phyloP scores from a whole-genome alignment of 2,888 invertebrate genomes.

The Bellardia bayeri region DNA sequence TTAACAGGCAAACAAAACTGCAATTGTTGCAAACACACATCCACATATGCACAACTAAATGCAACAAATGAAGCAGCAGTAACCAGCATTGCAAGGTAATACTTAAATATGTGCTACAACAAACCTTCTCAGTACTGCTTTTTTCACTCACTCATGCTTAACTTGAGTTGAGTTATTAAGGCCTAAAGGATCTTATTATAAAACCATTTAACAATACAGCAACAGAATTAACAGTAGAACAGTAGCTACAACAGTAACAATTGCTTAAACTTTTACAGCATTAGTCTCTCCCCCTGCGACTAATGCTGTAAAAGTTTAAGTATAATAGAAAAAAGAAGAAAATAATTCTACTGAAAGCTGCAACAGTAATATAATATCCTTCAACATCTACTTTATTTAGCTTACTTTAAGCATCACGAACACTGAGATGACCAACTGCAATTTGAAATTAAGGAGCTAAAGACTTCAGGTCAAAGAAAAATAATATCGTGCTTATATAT shows the following conservation, averaged over 20 bases:
- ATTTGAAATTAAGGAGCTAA: background rate
- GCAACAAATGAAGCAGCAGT: constrained; percentile 68
- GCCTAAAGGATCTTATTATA: constrained; percentile 67
- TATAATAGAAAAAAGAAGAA: constrained; percentile 18
- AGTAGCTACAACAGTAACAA: constrained; percentile 51
- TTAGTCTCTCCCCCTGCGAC: too few species aligned
- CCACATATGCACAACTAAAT: constrained; percentile 25
- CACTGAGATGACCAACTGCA: constrained; percentile 39
- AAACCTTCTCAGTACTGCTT: constrained; percentile 31
- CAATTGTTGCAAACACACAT: constrained; percentile 44
- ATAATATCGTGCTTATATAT: too few species aligned
- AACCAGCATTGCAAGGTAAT: constrained; percentile 53
- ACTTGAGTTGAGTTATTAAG: constrained; percentile 64
- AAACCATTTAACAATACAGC: constrained; percentile 66
- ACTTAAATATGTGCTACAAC: background rate
- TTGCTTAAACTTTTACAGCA: constrained; percentile 32
- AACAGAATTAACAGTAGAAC: constrained; percentile 27
- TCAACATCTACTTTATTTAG: constrained; percentile 55
- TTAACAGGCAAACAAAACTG: constrained; percentile 63
- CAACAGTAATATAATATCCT: constrained; percentile 62
- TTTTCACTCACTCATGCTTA: constrained; percentile 37
- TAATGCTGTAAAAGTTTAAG: too few species aligned
- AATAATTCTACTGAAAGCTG: constrained; percentile 11
- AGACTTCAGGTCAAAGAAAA: background rate
- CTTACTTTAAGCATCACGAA: constrained; percentile 39